These are phyloP conservation scores for Helarctos malayanus DNA, from an alignment of 2,797 vertebrate species.

Conservation along the genomic window DNA sequence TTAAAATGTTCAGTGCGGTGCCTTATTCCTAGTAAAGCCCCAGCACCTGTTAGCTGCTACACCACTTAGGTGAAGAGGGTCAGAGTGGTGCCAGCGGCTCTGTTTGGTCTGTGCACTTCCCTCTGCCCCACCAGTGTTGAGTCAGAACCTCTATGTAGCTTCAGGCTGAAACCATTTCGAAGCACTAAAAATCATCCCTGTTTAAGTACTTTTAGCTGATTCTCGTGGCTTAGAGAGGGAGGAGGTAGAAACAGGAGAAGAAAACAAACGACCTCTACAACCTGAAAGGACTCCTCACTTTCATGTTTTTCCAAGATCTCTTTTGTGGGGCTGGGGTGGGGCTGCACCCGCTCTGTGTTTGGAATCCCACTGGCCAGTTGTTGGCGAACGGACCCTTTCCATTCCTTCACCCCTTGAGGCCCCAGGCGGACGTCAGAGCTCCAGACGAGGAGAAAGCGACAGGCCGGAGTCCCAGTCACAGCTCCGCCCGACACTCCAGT, in stretches of 20 bases:
- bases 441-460: background rate
- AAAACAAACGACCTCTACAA: constrained; percentile 50
- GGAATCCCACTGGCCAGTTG: background rate
- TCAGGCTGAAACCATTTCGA: background rate
- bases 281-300: constrained; percentile 70
- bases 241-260: constrained; percentile 50
- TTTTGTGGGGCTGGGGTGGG: too few species aligned
- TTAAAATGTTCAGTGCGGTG: background rate
- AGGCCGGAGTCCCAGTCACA: background rate
- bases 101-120: background rate
- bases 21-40: background rate
- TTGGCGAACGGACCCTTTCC: fast-evolving
- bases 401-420: fast-evolving
- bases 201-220: constrained; percentile 68
- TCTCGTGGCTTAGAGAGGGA: constrained; percentile 52
- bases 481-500: background rate
- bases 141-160: background rate
- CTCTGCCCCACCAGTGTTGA: background rate
- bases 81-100: fast-evolving
- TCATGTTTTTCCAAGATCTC: constrained; percentile 55
- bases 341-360: too few species aligned
- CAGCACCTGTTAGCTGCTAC: background rate
- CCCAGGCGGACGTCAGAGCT: background rate
- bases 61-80: background rate
- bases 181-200: background rate